phyloP scores from a whole-genome alignment of 2,888 invertebrate genomes.

The Eurytoma adleriae region DNA sequence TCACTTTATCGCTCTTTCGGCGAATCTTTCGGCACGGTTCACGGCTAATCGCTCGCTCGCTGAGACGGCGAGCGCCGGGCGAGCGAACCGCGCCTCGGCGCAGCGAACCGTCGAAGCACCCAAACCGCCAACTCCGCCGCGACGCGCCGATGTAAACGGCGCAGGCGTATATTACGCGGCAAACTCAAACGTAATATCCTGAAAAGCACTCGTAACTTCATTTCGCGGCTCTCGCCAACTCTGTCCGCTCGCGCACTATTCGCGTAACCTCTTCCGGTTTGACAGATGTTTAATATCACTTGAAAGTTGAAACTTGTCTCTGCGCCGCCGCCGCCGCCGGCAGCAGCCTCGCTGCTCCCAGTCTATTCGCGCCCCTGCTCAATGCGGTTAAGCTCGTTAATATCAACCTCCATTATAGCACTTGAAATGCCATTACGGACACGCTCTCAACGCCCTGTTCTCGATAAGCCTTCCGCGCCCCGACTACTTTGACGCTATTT shows the following conservation, averaged over 20 bases:
- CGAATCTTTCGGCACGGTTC: not conserved
- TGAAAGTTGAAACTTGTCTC: constrained; percentile 51
- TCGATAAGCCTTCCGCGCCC: constrained; percentile 13
- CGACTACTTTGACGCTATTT: too few relatives aligned
- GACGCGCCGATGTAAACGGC: constrained; percentile 20
- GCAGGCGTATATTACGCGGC: constrained; percentile 68
- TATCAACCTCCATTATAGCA: constrained; percentile 56
- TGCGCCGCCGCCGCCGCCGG: constrained; percentile 2
- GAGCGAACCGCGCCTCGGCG: not conserved
- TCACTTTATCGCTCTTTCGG: too few relatives aligned
- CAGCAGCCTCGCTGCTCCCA: not conserved
- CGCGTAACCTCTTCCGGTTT: constrained; percentile 65
- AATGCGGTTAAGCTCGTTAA: constrained; percentile 54
- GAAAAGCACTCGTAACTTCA: constrained; percentile 72
- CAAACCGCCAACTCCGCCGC: constrained; percentile 14
- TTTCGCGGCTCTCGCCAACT: constrained; percentile 61
- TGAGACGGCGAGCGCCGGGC: not conserved
- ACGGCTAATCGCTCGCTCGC: constrained; percentile 14
- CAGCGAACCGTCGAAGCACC: not conserved
- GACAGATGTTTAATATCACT: constrained; percentile 68
- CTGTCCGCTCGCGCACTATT: constrained; percentile 56
- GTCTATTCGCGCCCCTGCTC: constrained; percentile 7
- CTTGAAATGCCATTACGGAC: constrained; percentile 55
- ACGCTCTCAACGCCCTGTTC: constrained; percentile 27
- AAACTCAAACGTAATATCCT: constrained; percentile 75